Conservation (phyloP, 2,797 vertebrate species). For the Furcifer pardalis region DNA sequence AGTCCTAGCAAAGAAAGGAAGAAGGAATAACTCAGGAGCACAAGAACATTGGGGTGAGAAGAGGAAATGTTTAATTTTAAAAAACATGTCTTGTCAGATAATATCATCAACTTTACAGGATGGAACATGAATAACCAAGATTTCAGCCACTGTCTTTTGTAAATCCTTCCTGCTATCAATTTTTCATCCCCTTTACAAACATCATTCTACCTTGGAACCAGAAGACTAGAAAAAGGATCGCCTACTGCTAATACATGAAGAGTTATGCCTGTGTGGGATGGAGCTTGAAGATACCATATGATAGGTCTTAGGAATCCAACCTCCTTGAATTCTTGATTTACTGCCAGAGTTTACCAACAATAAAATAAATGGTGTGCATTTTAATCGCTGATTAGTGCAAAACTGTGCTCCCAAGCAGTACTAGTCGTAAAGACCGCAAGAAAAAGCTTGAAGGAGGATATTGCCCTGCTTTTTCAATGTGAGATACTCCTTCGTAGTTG, state of each 20-base stretch:
- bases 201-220: neutral
- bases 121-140: no score
- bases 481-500: neutral
- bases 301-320: no score
- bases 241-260: neutral
- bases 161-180: neutral
- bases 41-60: no score
- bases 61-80: neutral
- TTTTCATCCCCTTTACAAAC: neutral
- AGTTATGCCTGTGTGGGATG: neutral
- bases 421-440: neutral
- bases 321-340: neutral
- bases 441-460: neutral
- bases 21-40: no score
- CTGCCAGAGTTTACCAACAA: neutral
- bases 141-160: neutral
- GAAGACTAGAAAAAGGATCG: neutral
- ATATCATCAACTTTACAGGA: no score
- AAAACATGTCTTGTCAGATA: no score
- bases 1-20: no score
- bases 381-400: neutral
- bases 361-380: neutral
- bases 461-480: neutral
- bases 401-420: neutral
- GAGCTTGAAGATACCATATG: neutral